phyloP scores from a whole-genome alignment of 2,888 invertebrate genomes.

The Horisme vitalbata region DNA sequence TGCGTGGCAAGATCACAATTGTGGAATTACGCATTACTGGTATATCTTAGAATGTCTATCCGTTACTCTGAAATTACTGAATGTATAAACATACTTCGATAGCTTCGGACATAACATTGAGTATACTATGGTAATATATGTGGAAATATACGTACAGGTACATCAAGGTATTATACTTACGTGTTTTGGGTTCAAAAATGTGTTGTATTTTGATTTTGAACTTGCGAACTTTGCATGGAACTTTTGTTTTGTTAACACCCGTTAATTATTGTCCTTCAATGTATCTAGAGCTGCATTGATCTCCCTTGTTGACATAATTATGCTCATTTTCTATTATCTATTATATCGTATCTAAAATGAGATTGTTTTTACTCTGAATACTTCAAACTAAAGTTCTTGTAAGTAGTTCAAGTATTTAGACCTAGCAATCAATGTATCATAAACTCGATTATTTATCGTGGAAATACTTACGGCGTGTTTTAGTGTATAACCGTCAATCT shows the following conservation, averaged over 20 bases:
- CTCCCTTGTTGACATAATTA: not conserved
- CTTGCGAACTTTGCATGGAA: no score
- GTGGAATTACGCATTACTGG: conserved; percentile 38
- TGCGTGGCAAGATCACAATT: conserved; percentile 33
- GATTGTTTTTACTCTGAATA: conserved; percentile 29
- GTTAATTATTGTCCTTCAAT: conserved; percentile 4
- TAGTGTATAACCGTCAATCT: conserved; percentile 4
- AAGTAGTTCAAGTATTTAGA: conserved; percentile 39
- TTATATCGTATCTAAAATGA: conserved; percentile 11
- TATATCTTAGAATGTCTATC: conserved; percentile 35
- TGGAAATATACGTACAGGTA: no score
- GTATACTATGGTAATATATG: no score
- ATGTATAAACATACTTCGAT: conserved; percentile 11
- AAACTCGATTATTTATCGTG: conserved; percentile 24
- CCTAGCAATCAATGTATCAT: conserved; percentile 35
- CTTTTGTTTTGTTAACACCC: not conserved
- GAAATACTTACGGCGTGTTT: conserved; percentile 12
- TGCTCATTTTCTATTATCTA: conserved; percentile 9
- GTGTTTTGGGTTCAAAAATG: no score
- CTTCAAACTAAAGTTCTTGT: conserved; percentile 24
- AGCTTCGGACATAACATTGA: conserved; percentile 10
- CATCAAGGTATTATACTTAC: no score
- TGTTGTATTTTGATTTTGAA: no score
- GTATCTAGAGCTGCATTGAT: not conserved
- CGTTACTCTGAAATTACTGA: conserved; percentile 32